Evolutionary conservation across 2,888 invertebrate species (phyloP), one percentile per base, ranked within the genome.

Genomic region (Ypsolopha sequella): DNA sequence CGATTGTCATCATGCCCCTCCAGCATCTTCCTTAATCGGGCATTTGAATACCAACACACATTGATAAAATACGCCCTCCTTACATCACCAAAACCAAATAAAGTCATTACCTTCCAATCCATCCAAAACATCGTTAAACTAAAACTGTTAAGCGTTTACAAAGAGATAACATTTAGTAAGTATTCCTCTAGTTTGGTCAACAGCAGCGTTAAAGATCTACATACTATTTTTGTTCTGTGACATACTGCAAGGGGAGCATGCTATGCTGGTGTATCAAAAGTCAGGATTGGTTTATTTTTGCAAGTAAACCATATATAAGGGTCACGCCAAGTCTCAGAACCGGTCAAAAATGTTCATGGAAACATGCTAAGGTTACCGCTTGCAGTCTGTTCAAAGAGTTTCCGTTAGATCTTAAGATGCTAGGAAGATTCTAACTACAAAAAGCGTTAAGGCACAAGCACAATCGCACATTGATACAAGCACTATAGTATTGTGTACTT

Each of bases 21-120:
- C 84, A 85, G 85, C 86, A 84, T 84, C 82, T 10, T 36, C 50
- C 50, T 79, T 84, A 81, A 84, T 86, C 86, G 86, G 84, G 86
- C 91, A 91, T 91, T 91, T 91, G 90, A 91, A 91, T 91, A 91
- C 91, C 90, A 91, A 91, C 91, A 91, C 90, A 90, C 85, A 85
- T 82, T 76, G 73, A 80, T 67, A 48, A 76, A 77, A 70, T 74
- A 80, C 79, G 78, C 78, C 79, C 82, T 80, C 81, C 44, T 78
- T 77, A 82, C 76, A 81, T 80, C 80, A 77, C 73, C 82, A 84
- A 72, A 80, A 82, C 80, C 82, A 85, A 81, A 76, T 76, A 76
- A 84, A 85, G 80, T 74, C 74, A 80, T 86, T 85, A 85, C 86
- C 85, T 86, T 82, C 74, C 80, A 86, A 84, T 86, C 86, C 86